These are phyloP conservation scores for Poeciliopsis turneri DNA, from an alignment of 2,797 vertebrate genomes.

Conservation along the genomic window DNA sequence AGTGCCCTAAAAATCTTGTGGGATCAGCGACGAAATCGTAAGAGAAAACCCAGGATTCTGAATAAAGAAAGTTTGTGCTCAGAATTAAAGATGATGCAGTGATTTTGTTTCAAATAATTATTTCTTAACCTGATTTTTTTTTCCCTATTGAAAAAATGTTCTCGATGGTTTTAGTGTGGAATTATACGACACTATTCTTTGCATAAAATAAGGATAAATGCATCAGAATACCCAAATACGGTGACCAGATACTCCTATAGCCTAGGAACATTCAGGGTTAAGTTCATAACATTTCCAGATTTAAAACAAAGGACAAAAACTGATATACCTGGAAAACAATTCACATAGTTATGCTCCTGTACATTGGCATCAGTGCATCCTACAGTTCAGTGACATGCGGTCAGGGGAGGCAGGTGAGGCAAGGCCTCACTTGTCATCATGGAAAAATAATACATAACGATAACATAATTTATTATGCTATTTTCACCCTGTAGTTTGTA, in stretches of 20 bases:
- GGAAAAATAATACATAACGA: too few species aligned
- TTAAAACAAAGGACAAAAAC: constrained; percentile 20
- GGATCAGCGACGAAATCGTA: not conserved
- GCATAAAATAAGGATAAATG: not conserved
- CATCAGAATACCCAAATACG: constrained; percentile 33
- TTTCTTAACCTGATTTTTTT: not conserved
- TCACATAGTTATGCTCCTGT: constrained; percentile 40
- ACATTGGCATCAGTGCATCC: constrained; percentile 34
- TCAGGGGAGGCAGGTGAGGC: too few species aligned
- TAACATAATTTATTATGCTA: too few species aligned
- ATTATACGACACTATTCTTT: not conserved
- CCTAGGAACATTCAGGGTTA: constrained; percentile 20
- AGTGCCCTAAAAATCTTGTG: not conserved
- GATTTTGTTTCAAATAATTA: not conserved
- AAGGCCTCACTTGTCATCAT: too few species aligned
- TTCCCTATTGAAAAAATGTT: not conserved
- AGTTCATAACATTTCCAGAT: not conserved
- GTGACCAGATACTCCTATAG: constrained; percentile 37
- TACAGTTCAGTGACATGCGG: not conserved
- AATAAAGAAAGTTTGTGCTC: not conserved
- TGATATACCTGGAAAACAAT: constrained; percentile 17
- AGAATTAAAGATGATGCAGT: not conserved
- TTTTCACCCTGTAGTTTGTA: too few species aligned
- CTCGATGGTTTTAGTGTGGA: not conserved
- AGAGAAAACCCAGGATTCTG: not conserved